Evolutionary conservation across 2,797 vertebrate species (phyloP).

Genomic region (Hipposideros larvatus): DNA sequence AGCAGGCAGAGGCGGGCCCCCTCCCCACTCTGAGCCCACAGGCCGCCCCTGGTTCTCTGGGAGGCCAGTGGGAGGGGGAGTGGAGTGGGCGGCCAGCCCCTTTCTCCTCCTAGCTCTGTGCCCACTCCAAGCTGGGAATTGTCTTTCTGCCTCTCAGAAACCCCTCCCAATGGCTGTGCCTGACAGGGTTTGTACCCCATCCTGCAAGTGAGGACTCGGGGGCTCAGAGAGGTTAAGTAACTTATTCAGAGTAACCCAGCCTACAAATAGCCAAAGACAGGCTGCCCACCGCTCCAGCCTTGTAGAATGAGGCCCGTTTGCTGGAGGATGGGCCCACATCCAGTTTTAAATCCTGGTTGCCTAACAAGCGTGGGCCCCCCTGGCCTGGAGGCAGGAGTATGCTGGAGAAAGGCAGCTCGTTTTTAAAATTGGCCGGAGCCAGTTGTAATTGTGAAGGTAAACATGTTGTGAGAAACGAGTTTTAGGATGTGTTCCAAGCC

Average conservation of each 20-base stretch:
- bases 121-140: fast-evolving
- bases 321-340: not conserved
- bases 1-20: not conserved
- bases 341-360: not conserved
- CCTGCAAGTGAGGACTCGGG: not conserved
- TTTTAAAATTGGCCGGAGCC: not conserved
- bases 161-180: not conserved
- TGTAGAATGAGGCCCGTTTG: fast-evolving
- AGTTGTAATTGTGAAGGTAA: not conserved
- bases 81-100: not conserved
- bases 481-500: not conserved
- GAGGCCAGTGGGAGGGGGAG: not conserved
- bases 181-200: not conserved
- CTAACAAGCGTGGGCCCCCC: not conserved
- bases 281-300: fast-evolving
- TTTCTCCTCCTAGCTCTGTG: fast-evolving
- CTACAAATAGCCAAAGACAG: not conserved
- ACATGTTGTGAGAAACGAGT: not conserved
- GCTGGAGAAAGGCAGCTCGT: not conserved
- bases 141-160: not conserved
- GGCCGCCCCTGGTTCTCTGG: not conserved
- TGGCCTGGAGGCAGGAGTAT: not conserved
- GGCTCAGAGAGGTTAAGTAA: not conserved
- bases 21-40: not conserved
- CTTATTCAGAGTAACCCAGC: not conserved